Conservation (phyloP, 2,888 invertebrate species). For the Caenorhabditis sulstoni region DNA sequence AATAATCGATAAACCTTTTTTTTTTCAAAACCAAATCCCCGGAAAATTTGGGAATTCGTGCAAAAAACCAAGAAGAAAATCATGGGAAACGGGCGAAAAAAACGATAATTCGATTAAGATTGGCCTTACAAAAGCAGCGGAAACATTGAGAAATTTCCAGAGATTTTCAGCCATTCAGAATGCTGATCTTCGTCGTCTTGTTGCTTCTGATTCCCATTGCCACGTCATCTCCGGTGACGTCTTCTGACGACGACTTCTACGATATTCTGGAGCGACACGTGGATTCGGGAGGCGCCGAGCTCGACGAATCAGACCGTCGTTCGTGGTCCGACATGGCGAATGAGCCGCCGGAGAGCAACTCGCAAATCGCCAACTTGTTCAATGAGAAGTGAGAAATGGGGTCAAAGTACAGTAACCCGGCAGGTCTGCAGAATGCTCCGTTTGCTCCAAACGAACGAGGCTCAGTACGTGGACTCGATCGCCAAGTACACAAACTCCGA, state of each 20-base stretch:
- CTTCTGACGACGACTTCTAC: not conserved
- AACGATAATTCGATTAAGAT: not conserved
- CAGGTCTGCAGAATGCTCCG: conserved; percentile 9
- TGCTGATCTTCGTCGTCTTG: not conserved
- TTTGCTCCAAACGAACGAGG: conserved; percentile 13
- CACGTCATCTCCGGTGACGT: conserved; percentile 1
- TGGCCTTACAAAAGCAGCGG: conserved; percentile 2
- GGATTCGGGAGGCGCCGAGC: not conserved
- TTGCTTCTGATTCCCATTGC: not conserved
- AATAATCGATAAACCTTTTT: too few relatives aligned
- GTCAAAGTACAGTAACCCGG: too few relatives aligned
- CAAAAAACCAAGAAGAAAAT: too few relatives aligned
- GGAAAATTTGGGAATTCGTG: too few relatives aligned
- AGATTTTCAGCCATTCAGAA: too few relatives aligned
- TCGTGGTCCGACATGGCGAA: not conserved
- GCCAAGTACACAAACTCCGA: conserved; percentile 27
- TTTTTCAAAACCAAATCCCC: too few relatives aligned
- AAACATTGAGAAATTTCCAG: too few relatives aligned
- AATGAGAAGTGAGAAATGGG: conserved; percentile 5
- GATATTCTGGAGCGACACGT: not conserved
- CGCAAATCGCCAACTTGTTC: conserved; percentile 23
- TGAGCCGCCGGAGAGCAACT: conserved; percentile 18
- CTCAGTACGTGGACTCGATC: conserved; percentile 11
- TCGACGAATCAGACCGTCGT: too few relatives aligned
- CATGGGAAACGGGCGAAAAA: too few relatives aligned